Conservation (phyloP, 2,888 invertebrate species). For the Drosophila mayaguana region DNA sequence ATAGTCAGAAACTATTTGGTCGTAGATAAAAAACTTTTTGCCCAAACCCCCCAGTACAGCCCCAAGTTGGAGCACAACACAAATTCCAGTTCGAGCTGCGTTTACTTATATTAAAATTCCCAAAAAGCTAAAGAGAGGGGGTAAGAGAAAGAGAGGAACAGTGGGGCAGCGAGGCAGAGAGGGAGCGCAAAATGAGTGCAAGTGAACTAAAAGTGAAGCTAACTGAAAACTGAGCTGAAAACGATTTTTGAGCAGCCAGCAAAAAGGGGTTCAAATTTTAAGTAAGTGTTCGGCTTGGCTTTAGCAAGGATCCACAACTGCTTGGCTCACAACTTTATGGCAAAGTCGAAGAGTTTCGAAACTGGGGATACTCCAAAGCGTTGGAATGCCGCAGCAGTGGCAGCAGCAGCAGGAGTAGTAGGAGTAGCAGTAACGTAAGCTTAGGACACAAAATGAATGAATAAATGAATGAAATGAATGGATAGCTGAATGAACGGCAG, state of each 20-base stretch:
- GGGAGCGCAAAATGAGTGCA: conserved; percentile 48
- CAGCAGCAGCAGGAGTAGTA: conserved; percentile 6
- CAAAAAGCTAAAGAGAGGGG: conserved; percentile 18
- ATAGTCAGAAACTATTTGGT: conserved; percentile 79
- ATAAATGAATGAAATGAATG: conserved; percentile 73
- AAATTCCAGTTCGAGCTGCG: conserved; percentile 53
- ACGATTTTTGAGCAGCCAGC: conserved; percentile 54
- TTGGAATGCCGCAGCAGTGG: conserved; percentile 41
- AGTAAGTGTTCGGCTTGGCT: conserved; percentile 53
- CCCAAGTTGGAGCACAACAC: conserved; percentile 27
- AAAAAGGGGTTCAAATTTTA: conserved; percentile 59
- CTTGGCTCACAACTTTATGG: conserved; percentile 38
- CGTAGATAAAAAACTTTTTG: conserved; percentile 75
- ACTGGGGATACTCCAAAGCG: conserved; percentile 35
- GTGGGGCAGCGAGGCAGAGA: not conserved
- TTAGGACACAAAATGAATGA: conserved; percentile 56
- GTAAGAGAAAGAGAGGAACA: not conserved
- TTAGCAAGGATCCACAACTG: conserved; percentile 29
- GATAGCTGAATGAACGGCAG: conserved; percentile 56
- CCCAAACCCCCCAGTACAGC: not conserved
- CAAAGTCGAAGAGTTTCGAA: conserved; percentile 41
- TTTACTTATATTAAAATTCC: conserved; percentile 76
- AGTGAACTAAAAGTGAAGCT: conserved; percentile 65
- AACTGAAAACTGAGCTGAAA: conserved; percentile 61
- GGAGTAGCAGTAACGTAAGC: conserved; percentile 28